Evolutionary conservation across 1,140 invertebrate genomes (phyloP), one percentile per base, ranked within the genome.

Genomic region (Tribolium madens): DNA sequence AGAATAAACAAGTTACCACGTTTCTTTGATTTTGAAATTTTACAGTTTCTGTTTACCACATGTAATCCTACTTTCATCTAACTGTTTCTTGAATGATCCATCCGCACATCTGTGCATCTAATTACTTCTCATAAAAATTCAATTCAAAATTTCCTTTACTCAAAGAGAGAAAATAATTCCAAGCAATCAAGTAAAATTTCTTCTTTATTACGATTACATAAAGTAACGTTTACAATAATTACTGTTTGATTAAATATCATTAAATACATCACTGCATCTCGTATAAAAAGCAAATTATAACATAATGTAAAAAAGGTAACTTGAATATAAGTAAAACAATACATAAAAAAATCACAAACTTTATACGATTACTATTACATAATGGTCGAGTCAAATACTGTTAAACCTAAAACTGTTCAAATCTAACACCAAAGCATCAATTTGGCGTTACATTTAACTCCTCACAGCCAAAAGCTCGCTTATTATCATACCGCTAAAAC

Each of bases 391-490:
- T 42, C 36, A 9, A 42, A 42, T 42, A 42, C 36, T 42, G 36
- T 42, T 42, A 10, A n/a, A 10, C 36, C 36, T 42, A 26, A 5
- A 26, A 26, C 21, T 26, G 21, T 26, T 26, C 21, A 26, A 26
- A 26, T 26, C 21, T 26, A 26, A 1, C 21, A 26, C 21, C 21
- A 26, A 26, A 26, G 0, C 1, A 42, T 4, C 4, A 42, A 42
- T 10, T 10, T 42, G n/a, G n/a, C n/a, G n/a, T 42, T 42, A 42
- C 0, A 42, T 42, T 42, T 42, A 7, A 2, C 36, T 9, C n/a
- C 18, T 57, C 52, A 57, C 52, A 57, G 52, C 52, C 52, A 57
- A 57, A 57, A 57, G 4, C 18, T 64, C 26, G 10, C 9, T 64
- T 5, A 26, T 64, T n/a, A n/a, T n/a, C n/a, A n/a, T n/a, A n/a